Base-by-base conservation (phyloP, 2,888 invertebrate species). In the Drosophila austrosaltans region DNA sequence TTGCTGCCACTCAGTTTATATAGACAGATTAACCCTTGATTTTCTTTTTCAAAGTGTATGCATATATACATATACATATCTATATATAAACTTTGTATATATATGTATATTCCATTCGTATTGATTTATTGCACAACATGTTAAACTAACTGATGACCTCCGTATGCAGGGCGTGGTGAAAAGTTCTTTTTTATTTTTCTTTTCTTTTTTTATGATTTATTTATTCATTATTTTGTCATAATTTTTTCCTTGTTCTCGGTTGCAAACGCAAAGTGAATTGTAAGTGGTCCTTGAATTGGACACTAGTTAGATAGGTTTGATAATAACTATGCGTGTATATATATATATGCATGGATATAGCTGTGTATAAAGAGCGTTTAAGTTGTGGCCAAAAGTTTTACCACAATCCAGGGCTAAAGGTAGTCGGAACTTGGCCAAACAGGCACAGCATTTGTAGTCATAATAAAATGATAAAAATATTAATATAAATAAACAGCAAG, bases 381-480 rank as follows among this genome's bases (percentile, higher is more conserved):
- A 87, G 79, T 87, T 73, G 69, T 54, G 68, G 54, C 70, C 54
- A 57, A 79, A 87, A 68, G 72, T 84, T 71, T 63, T 66, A 59
- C 60, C 77, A 28, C 81, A 81, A 83, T 83, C 79, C 70, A 60
- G 44, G 48, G 68, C 74, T 63, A 69, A 82, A 79, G 76, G 82
- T 82, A 53, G 66, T 40, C 28, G 10, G 53, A 66, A 48, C 56
- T n/a, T 28, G 22, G n/a, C n/a, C 59, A 42, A 25, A 2, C 36
- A 36, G 20, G 60, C 59, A 66, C 53, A 58, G 65, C 71, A 69
- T 78, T 72, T 65, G 58, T 63, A 63, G 74, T 71, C 75, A 69
- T 76, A 81, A 73, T 87, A 82, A 81, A 75, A 87, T 83, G 86
- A 81, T 78, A 77, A 85, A 71, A 81, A 75, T 83, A 86, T 81